Evolutionary conservation across 2,113 vertebrate species (phyloP), one percentile per base, ranked within the genome.

Genomic region (Phaethon lepturus): DNA sequence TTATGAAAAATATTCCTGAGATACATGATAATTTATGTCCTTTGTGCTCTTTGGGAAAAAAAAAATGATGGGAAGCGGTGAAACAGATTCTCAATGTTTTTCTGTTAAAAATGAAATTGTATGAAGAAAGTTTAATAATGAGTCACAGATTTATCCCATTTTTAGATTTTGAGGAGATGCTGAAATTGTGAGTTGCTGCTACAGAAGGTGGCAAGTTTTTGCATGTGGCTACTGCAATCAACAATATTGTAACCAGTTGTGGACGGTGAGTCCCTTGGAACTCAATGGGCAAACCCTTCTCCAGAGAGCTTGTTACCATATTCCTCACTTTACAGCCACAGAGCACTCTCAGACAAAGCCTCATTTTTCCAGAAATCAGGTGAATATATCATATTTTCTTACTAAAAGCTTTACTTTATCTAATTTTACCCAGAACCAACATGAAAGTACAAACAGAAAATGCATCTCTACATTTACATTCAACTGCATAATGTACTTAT

Each of bases 311-410:
- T 79, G 28, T 85, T 91, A 45, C 23, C 9, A n/a, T 81, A 42
- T 58, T 72, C 19, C 13, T 75, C 1, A 4, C 31, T 79, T 89
- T 49, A 73, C 17, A 75, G 33, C 26, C 44, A 67, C 28, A 79
- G 13, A 77, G 2, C 20, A 35, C 52, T 67, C 50, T 76, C 33
- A 73, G 53, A 91, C 11, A 85, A 81, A 88, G 26, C 38, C 31
- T 75, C 24, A 50, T 88, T 93, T 93, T 91, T 50, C 71, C 40
- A 59, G 68, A 84, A 95, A 71, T 86, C 71, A 92, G 82, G 67
- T 81, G 55, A 75, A 25, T 28, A 28, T 71, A 63, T 77, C 1
- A 35, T 56, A 82, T 90, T 95, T 91, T 92, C 69, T 88, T 84
- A 63, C 72, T 63, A 71, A 92, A 86, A 71, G 13, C 40, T 75